Evolutionary conservation across 2,113 vertebrate genomes (phyloP), one percentile per base, ranked within the genome.

Genomic region (Nanorana parkeri): DNA sequence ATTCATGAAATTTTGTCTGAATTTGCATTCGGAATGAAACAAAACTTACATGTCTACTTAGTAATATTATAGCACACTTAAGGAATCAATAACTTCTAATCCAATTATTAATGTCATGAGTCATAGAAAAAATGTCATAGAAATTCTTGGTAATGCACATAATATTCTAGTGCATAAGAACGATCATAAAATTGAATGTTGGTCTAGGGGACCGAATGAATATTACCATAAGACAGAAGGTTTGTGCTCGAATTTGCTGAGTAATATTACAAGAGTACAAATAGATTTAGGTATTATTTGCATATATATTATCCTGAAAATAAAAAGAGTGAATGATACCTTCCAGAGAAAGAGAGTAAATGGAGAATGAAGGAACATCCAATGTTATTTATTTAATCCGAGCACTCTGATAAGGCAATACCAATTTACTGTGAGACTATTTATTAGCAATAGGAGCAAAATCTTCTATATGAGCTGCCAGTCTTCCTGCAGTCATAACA

Each of bases 221-320:
- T 71, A 71, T 71, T 71, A 71, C 13, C 68, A 55, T 72, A 28
- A 72, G 51, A 55, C 24, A 72, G 23, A 55, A 55, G 69, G 56
- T 28, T 55, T 55, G 69, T 72, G 69, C 23, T 24, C 29, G 51
- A 72, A 72, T 55, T 55, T 72, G 69, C 52, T 55, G 69, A 72
- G 69, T 29, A 72, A 72, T 55, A 29, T 72, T 55, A 55, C 23
- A 56, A 55, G 51, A 56, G 51, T 72, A 28, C 69, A 72, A 72
- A 72, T 72, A 72, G 69, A 56, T 56, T 72, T 72, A 72, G 69
- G 23, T 20, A 55, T 72, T 55, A 72, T 72, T 72, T 72, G 69
- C 69, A 72, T 28, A 56, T 72, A 56, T 56, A 72, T 72, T 72
- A 55, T 72, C 6, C 69, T 56, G 23, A 24, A 72, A 72, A 51